Conservation (phyloP, 2,888 invertebrate species). For the Xanthostigma xanthostigma region DNA sequence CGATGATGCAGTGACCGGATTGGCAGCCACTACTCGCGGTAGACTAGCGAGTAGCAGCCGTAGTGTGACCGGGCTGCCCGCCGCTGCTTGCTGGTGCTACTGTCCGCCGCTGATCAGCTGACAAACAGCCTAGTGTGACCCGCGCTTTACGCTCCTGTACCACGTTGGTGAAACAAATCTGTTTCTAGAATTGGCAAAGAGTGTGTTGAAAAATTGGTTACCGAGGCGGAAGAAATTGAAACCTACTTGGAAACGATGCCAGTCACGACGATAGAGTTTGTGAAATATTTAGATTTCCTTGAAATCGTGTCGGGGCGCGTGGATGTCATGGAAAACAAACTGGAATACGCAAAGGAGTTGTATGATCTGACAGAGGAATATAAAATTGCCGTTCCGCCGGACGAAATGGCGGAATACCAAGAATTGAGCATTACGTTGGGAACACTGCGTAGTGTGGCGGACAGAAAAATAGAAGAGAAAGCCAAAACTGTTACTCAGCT, state of each 20-base stretch:
- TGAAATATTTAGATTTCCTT: conserved; percentile 52
- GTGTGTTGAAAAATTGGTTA: conserved; percentile 35
- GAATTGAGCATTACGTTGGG: conserved; percentile 47
- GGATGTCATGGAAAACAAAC: conserved; percentile 50
- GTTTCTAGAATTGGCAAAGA: conserved; percentile 43
- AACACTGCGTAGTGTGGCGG: conserved; percentile 50
- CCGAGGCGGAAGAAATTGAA: conserved; percentile 47
- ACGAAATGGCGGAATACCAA: conserved; percentile 49
- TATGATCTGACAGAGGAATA: conserved; percentile 75
- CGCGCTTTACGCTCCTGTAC: not conserved
- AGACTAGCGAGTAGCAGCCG: no score
- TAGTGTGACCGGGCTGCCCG: no score
- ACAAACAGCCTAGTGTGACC: no score
- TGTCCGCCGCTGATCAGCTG: no score
- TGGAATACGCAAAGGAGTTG: conserved; percentile 69
- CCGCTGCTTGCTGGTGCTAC: no score
- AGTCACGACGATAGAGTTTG: conserved; percentile 53
- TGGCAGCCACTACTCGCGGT: no score
- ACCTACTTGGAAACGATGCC: conserved; percentile 49
- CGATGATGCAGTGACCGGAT: no score
- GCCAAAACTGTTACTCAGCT: conserved; percentile 54
- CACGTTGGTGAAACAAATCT: not conserved
- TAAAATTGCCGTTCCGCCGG: conserved; percentile 52
- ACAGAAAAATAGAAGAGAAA: conserved; percentile 51
- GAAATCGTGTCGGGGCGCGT: conserved; percentile 51